Conservation (phyloP, 2,797 vertebrate genomes). For the Chromobotia macracanthus region DNA sequence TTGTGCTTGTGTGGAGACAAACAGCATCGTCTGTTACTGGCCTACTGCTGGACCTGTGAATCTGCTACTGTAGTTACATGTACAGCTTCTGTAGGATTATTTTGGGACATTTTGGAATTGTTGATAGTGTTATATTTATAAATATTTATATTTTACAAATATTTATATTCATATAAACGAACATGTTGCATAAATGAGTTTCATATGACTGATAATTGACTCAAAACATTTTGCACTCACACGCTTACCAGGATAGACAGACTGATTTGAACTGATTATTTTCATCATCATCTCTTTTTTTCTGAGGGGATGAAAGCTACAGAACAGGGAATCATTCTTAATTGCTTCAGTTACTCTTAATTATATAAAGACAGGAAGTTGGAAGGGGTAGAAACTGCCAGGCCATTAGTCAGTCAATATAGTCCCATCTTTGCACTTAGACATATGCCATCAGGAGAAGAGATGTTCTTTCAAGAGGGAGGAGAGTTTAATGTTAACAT, state of each 20-base stretch:
- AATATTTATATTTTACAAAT: no score
- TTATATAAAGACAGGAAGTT: not conserved
- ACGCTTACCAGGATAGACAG: not conserved
- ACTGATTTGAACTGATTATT: no score
- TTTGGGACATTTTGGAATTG: not conserved
- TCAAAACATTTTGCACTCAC: not conserved
- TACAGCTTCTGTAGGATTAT: not conserved
- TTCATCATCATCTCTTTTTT: not conserved
- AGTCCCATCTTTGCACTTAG: no score
- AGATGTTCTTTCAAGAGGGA: no score
- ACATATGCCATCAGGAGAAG: no score
- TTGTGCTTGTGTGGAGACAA: constrained; percentile 50
- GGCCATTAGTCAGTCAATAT: no score
- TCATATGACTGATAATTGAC: not conserved
- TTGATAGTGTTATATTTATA: not conserved
- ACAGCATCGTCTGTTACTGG: constrained; percentile 16
- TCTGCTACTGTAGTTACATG: constrained; percentile 16
- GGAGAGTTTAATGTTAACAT: no score
- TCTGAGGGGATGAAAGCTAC: not conserved
- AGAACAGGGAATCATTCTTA: constrained; percentile 11
- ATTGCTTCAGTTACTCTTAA: not conserved
- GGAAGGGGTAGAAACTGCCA: no score
- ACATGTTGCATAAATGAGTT: not conserved
- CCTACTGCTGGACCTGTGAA: constrained; percentile 21
- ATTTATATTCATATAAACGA: not conserved